phyloP scores from a whole-genome alignment of 2,113 vertebrate genomes.

The Hemiscyllium ocellatum region DNA sequence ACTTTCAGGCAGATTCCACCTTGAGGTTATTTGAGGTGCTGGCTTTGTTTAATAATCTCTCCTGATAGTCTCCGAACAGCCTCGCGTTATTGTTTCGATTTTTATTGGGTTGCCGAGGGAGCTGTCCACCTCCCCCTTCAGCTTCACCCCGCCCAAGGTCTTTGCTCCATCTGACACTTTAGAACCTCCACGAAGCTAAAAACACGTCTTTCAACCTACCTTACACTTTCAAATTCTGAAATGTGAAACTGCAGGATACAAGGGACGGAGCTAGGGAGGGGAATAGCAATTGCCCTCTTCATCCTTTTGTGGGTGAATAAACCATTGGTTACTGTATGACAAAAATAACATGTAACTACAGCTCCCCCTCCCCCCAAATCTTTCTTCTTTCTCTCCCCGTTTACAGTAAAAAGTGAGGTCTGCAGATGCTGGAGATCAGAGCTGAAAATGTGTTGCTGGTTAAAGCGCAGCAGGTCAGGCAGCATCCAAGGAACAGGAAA shows the following conservation, averaged over 20 bases:
- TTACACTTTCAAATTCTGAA: background rate
- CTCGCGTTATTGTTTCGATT: background rate
- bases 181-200: background rate
- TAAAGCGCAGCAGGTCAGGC: too few species aligned
- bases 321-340: background rate
- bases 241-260: background rate
- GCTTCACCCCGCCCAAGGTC: background rate
- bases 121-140: background rate
- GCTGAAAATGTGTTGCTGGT: too few species aligned
- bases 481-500: too few species aligned
- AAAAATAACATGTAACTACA: background rate
- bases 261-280: background rate
- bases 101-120: background rate
- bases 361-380: background rate
- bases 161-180: background rate
- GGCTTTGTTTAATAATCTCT: background rate
- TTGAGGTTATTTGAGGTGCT: background rate
- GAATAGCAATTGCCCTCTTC: background rate
- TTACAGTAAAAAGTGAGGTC: too few species aligned
- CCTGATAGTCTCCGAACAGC: background rate
- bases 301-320: background rate
- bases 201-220: background rate
- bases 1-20: background rate
- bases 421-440: too few species aligned
- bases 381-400: background rate